A percentile compares a stretch with the other conserved stretches of the same genome.
Evolutionary conservation across 1,140 invertebrate species (phyloP).

Genomic region (Calliopsis andreniformis): DNA sequence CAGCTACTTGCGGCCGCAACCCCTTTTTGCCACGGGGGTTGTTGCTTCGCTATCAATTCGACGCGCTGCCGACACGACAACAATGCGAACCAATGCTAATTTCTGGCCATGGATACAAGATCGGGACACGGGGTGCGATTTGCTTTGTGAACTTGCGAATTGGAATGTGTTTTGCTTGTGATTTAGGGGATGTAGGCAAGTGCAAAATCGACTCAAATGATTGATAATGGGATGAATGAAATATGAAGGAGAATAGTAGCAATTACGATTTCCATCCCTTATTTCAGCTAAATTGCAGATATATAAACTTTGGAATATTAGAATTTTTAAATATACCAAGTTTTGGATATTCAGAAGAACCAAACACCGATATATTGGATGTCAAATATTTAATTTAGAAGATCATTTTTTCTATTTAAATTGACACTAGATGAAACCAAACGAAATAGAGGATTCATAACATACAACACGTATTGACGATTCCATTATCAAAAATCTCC

Average conservation of each 20-base stretch:
- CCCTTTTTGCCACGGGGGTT: constrained; percentile 13
- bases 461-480: no score
- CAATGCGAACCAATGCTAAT: neutral
- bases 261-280: no score
- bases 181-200: neutral
- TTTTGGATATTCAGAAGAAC: no score
- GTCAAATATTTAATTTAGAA: no score
- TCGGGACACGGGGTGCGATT: neutral
- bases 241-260: neutral
- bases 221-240: constrained; percentile 11
- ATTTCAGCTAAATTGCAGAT: no score
- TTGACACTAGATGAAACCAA: no score
- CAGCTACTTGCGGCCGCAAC: neutral
- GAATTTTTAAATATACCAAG: no score
- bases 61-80: neutral
- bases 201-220: constrained; percentile 11
- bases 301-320: no score
- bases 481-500: no score
- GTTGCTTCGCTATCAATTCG: neutral
- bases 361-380: no score
- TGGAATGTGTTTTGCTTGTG: neutral
- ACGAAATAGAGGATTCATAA: no score
- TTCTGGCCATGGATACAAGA: neutral
- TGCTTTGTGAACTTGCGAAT: neutral
- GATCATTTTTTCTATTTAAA: no score